Base-by-base conservation (phyloP, 2,113 vertebrate species). In the Sisor rabdophorus region DNA sequence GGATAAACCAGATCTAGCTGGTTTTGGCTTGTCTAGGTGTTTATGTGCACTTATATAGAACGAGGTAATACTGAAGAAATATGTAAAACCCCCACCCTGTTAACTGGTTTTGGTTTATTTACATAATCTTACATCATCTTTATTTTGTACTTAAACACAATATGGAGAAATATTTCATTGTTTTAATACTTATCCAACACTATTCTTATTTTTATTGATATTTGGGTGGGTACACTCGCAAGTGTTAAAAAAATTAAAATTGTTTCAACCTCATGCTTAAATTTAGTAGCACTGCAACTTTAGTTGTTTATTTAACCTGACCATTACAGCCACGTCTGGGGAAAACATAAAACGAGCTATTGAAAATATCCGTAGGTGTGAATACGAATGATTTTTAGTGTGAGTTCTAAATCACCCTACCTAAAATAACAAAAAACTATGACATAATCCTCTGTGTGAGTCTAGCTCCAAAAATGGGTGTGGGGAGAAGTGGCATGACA, bases 1-100 rank as follows among this genome's bases (percentile, higher is more conserved):
- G 81, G 78, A 77, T 77, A 68, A 84, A 79, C 73, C 79, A 81
- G 82, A 81, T 81, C 44, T 48, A 81, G 56, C 73, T 81, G 80
- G 81, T 83, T 80, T 71, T 59, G 50, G 60, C 56, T 68, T 75
- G 81, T 71, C 55, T 54, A 50, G 48, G 55, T 71, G 65, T 58
- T 74, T 15, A 59, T 56, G 64, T 28, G 40, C 16, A 52, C 36
- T n/a, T 71, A 60, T 26, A 53, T 56, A 53, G 4, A 20, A 40
- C 30, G 20, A 64, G 24, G 52, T 30, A 50, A 26, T 3, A 2
- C 36, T 24, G 15, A 69, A 20, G 47, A 1, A 69, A n/a, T 5
- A 9, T 22, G n/a, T 15, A 50, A 9, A 44, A 44, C 10, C 40
- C 5, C 16, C 24, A 28, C 17, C 24, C 16, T 69, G 26, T 52